These are phyloP conservation scores for Hydrochoerus hydrochaeris DNA, from an alignment of 2,113 vertebrate genomes.

Conservation along the genomic window DNA sequence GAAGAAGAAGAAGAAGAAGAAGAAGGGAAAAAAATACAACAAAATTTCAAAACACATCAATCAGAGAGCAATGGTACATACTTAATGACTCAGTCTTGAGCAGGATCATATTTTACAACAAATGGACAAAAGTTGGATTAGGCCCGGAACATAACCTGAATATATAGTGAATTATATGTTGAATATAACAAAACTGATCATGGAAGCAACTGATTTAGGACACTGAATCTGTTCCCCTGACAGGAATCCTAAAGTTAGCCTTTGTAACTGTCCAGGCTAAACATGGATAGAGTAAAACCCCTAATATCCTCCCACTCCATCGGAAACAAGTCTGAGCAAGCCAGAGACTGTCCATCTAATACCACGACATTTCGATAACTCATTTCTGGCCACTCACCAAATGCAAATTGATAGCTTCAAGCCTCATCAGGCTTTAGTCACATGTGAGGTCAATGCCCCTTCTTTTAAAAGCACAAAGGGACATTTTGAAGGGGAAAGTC, in stretches of 20 bases:
- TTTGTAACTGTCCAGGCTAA: slow-evolving; percentile 43
- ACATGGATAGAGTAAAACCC: neutral
- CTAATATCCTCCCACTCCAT: neutral
- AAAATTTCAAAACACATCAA: too few relatives aligned
- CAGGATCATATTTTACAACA: neutral
- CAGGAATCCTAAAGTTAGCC: neutral
- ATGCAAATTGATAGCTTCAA: slow-evolving; percentile 67
- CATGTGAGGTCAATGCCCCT: slow-evolving; percentile 38
- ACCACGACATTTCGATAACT: slow-evolving; percentile 38
- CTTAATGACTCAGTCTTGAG: neutral
- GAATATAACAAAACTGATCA: neutral
- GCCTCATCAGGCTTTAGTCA: slow-evolving; percentile 71
- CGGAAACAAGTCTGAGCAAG: slow-evolving; percentile 67
- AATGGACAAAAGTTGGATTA: neutral
- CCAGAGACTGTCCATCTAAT: neutral
- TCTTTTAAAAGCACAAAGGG: slow-evolving; percentile 67
- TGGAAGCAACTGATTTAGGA: neutral
- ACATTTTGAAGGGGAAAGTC: slow-evolving; percentile 74
- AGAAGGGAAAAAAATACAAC: too few relatives aligned
- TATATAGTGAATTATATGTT: neutral
- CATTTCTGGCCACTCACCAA: slow-evolving; percentile 58
- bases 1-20: too few relatives aligned
- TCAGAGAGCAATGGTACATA: too few relatives aligned
- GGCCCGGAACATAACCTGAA: neutral
- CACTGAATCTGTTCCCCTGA: neutral